These are phyloP conservation scores for Stegophylla sp. DNA, from an alignment of 2,888 invertebrate genomes.

Conservation along the genomic window DNA sequence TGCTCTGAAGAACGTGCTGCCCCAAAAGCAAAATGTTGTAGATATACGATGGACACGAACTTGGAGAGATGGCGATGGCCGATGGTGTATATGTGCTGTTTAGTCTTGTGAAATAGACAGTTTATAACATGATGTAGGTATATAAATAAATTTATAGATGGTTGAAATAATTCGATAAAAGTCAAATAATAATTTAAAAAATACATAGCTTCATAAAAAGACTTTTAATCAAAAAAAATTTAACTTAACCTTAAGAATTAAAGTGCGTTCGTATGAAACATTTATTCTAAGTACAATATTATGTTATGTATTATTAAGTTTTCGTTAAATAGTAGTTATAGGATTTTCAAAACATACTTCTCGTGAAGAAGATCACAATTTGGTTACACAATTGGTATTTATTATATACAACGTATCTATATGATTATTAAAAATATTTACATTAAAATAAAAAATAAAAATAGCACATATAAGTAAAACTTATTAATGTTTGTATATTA, in stretches of 20 bases:
- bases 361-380: slow-evolving; percentile 31
- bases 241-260: slow-evolving; percentile 47
- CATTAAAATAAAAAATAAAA: slow-evolving; percentile 51
- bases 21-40: no score
- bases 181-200: not conserved
- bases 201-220: slow-evolving; percentile 36
- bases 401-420: slow-evolving; percentile 57
- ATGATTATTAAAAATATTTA: slow-evolving; percentile 57
- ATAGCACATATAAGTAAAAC: slow-evolving; percentile 34
- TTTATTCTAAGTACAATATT: slow-evolving; percentile 40
- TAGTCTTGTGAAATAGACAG: no score
- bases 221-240: slow-evolving; percentile 47
- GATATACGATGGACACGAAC: no score
- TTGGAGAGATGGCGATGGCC: no score
- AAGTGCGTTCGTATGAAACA: slow-evolving; percentile 51
- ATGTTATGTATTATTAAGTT: slow-evolving; percentile 17
- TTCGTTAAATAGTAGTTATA: slow-evolving; percentile 58
- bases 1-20: no score
- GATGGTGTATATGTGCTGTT: no score
- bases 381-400: slow-evolving; percentile 54
- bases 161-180: no score
- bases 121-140: no score
- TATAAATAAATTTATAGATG: no score
- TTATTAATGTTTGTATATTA: slow-evolving; percentile 23
- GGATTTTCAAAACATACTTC: slow-evolving; percentile 43